phyloP scores from a whole-genome alignment of 2,797 vertebrate species.

The Anableps anableps region DNA sequence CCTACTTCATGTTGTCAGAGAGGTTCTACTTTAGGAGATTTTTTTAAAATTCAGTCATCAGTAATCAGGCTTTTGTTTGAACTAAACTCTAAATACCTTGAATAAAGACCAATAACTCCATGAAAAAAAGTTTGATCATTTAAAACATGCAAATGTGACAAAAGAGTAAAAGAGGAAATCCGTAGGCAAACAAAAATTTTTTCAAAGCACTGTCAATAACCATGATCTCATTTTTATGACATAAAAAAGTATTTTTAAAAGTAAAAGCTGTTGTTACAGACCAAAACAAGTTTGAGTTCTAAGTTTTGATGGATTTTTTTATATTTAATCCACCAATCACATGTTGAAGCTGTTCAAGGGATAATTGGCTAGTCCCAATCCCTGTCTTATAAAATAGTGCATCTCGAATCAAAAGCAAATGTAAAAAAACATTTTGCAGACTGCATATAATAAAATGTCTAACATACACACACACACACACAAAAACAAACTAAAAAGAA shows the following conservation, averaged over 20 bases:
- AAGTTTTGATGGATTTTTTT: background rate
- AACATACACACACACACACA: too few species aligned
- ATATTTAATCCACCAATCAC: too few species aligned
- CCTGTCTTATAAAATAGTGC: background rate
- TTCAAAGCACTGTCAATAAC: background rate
- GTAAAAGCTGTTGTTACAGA: background rate
- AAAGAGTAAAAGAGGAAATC: background rate
- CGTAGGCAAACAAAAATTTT: background rate
- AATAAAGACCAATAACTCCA: background rate
- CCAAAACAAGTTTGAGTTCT: background rate
- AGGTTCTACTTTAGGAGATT: background rate
- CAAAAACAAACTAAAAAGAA: constrained; percentile 20
- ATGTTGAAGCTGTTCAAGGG: background rate
- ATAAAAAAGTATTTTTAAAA: background rate
- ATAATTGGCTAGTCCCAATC: background rate
- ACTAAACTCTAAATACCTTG: background rate
- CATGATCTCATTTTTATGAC: background rate
- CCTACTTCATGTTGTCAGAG: background rate
- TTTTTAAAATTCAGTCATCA: background rate
- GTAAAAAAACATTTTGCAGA: background rate
- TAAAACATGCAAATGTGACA: background rate
- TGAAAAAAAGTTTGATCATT: background rate
- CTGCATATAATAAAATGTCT: constrained; percentile 3
- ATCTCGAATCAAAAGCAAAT: background rate
- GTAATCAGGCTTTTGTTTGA: background rate